A percentile compares a stretch with the other conserved stretches of the same genome.
These are phyloP conservation scores for Caenorhabditis latens DNA, from an alignment of 1,140 invertebrate species.

Conservation along the genomic window DNA sequence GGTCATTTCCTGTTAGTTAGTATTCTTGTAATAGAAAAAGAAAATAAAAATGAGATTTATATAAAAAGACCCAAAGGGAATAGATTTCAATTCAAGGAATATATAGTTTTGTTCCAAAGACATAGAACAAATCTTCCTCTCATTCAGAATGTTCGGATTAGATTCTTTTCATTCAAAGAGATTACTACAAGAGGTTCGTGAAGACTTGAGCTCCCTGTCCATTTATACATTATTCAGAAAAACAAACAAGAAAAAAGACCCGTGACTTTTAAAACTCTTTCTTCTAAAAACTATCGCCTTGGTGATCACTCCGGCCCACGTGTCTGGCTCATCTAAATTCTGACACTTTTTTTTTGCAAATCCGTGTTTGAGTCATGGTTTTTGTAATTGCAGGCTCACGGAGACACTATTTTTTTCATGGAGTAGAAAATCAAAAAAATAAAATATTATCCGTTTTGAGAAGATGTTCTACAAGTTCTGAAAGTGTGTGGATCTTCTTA, in stretches of 20 bases:
- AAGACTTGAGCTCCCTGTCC: neutral
- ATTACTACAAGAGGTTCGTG: neutral
- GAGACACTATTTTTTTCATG: too few relatives aligned
- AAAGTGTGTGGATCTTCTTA: too few relatives aligned
- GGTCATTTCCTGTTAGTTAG: too few relatives aligned
- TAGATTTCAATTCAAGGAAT: neutral
- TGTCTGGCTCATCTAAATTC: neutral
- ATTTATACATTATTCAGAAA: neutral
- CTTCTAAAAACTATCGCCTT: neutral
- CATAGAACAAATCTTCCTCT: neutral
- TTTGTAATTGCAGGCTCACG: too few relatives aligned
- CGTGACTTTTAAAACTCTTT: neutral
- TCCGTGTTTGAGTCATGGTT: too few relatives aligned
- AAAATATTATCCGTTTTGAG: too few relatives aligned
- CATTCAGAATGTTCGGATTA: too few relatives aligned
- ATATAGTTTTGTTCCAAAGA: neutral
- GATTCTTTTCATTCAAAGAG: neutral
- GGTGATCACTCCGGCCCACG: neutral
- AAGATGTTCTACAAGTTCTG: too few relatives aligned
- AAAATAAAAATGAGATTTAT: neutral
- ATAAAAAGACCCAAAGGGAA: neutral
- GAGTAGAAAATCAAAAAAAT: too few relatives aligned
- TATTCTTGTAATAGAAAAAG: neutral
- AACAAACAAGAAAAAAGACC: neutral
- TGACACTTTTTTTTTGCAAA: too few relatives aligned